phyloP scores from a whole-genome alignment of 2,797 vertebrate genomes.

The Poecilia gillii region DNA sequence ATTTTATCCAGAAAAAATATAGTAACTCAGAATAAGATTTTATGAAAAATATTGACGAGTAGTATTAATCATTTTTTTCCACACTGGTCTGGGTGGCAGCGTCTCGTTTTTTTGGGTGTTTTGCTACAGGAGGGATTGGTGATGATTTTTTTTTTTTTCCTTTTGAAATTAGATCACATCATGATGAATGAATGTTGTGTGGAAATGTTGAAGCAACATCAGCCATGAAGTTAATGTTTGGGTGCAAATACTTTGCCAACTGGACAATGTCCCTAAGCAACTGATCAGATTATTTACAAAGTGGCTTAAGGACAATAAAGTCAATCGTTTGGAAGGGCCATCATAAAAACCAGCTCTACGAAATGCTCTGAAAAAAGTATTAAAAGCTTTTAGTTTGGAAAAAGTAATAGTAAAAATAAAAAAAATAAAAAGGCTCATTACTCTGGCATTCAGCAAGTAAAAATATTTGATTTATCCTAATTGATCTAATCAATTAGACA shows the following conservation, averaged over 20 bases:
- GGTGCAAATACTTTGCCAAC: neutral
- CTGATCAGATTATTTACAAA: neutral
- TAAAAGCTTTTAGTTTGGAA: neutral
- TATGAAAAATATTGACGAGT: neutral
- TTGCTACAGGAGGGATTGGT: neutral
- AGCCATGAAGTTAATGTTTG: neutral
- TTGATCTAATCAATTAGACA: neutral
- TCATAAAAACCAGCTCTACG: neutral
- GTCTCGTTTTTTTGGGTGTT: neutral
- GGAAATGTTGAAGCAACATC: neutral
- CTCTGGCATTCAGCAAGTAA: neutral
- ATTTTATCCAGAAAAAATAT: neutral
- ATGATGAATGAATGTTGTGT: neutral
- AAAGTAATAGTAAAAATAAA: neutral
- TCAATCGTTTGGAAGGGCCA: neutral
- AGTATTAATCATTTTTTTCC: neutral
- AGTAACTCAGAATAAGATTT: neutral
- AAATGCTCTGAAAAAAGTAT: neutral
- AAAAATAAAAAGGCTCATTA: neutral
- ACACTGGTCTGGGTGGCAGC: neutral
- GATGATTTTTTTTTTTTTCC: neutral
- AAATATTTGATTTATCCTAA: neutral
- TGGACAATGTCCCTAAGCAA: neutral
- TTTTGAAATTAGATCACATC: neutral
- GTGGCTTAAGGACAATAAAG: neutral